Base-by-base conservation (phyloP, 2,888 invertebrate genomes). In the Bombyx huttoni region DNA sequence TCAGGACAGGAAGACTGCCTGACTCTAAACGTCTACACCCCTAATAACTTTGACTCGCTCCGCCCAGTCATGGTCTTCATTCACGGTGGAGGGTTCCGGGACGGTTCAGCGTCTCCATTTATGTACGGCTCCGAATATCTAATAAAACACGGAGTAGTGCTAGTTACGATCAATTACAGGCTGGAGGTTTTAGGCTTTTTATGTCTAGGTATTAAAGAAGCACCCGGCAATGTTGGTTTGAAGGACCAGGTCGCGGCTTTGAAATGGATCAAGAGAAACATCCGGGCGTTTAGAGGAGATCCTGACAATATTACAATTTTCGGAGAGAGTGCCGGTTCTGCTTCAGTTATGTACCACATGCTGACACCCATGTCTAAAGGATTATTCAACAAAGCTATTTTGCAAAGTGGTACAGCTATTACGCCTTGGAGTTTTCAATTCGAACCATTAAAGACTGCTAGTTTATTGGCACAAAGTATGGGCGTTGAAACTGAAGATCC, bases 321-420 rank as follows among this genome's bases (percentile, higher is more conserved):
- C 53, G 87, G 88, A 7, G 86, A 84, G 62, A 87, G 86, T 48
- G 88, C 88, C n/a, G 88, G 88, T 0, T 70, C 85, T 0, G 76
- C 84, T 0, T 74, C 87, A 0, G 83, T 85, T 0, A 56, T 76
- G 34, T 84, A 77, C 47, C 87, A 86, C 52, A 47, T 85, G 13
- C 13, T 85, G 2, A 86, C 87, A 2, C 80, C 83, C 1, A 70
- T 84, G 71, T 82, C 87, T 0, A 73, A 69, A 63, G 82, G 83
- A 6, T 55, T 88, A 8, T 87, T 83, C 50, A 63, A 79, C n/a
- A 78, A 62, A 64, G 86, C 78, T 2, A 82, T 88, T 6, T 64
- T 86, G 70, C 79, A 87, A 58, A 86, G 87, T 53, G 88, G 86
- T 0, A 78, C 86, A 0, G 78, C 82, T 0, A 71, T 81, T n/a